phyloP scores from a whole-genome alignment of 1,140 invertebrate species.

The Pseudomyrmex dendroicus region DNA sequence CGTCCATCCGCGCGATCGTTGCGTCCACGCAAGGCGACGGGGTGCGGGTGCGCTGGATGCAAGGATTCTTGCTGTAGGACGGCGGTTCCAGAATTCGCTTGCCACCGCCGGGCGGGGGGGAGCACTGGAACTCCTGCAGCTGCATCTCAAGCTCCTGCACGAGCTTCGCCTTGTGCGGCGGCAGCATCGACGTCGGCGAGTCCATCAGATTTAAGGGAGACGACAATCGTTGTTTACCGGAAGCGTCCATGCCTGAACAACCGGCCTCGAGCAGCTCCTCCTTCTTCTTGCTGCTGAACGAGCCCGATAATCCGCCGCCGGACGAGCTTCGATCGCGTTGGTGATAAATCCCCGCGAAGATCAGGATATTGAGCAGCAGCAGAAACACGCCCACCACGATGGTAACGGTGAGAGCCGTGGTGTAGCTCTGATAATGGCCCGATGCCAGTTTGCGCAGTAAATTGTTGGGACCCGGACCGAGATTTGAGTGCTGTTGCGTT shows the following conservation, averaged over 20 bases:
- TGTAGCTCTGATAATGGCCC: conserved; percentile 94
- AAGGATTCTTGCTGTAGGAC: conserved; percentile 86
- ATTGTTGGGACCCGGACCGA: conserved; percentile 86
- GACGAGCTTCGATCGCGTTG: conserved; percentile 89
- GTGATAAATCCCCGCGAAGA: conserved; percentile 97
- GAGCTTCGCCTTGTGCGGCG: conserved; percentile 87
- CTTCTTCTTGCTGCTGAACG: conserved; percentile 88
- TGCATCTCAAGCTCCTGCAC: conserved; percentile 89
- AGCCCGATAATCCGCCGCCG: conserved; percentile 77
- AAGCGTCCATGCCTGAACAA: conserved; percentile 88
- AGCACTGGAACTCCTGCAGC: conserved; percentile 88
- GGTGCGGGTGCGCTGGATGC: conserved; percentile 79
- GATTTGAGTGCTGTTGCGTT: conserved; percentile 76
- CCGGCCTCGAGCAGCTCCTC: conserved; percentile 90
- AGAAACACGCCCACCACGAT: conserved; percentile 96
- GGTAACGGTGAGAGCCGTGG: conserved; percentile 95
- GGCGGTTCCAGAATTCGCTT: conserved; percentile 83
- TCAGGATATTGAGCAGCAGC: conserved; percentile 95
- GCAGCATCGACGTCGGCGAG: conserved; percentile 84
- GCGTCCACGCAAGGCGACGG: conserved; percentile 85
- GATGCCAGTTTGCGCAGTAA: conserved; percentile 90
- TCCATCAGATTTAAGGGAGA: conserved; percentile 81
- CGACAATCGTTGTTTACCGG: conserved; percentile 86
- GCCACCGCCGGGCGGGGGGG: conserved; percentile 86
- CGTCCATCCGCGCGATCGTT: conserved; percentile 84